These are phyloP conservation scores for Palaemon carinicauda DNA, from an alignment of 1,140 invertebrate species.

Conservation along the genomic window DNA sequence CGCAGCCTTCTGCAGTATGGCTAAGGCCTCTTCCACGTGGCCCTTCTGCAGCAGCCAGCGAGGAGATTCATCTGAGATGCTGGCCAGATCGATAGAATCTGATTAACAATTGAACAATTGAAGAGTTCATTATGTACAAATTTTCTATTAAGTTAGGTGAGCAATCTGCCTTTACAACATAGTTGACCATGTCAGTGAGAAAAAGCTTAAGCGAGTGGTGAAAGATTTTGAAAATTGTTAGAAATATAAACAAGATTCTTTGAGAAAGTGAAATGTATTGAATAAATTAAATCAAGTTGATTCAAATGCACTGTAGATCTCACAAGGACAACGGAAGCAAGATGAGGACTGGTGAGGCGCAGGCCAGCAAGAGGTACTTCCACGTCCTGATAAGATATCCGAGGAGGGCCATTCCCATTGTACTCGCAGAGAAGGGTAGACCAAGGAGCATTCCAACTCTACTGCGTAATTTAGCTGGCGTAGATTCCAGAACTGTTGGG, in stretches of 20 bases:
- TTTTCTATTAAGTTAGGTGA: too few relatives aligned
- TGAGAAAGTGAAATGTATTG: too few relatives aligned
- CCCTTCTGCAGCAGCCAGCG: neutral
- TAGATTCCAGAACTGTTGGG: neutral
- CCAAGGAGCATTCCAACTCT: slow-evolving; percentile 12
- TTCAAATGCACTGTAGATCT: neutral
- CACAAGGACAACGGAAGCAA: neutral
- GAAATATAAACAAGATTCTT: too few relatives aligned
- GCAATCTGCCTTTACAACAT: too few relatives aligned
- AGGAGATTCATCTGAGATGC: neutral
- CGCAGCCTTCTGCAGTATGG: neutral
- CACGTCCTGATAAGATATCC: neutral
- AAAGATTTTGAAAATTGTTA: too few relatives aligned
- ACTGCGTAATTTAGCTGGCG: neutral
- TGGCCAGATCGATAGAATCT: neutral
- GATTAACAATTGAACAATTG: too few relatives aligned
- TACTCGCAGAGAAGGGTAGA: neutral
- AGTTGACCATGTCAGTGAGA: too few relatives aligned
- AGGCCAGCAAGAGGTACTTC: neutral
- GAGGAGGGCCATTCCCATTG: neutral
- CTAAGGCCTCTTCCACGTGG: neutral
- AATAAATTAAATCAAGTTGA: too few relatives aligned
- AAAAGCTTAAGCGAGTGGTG: too few relatives aligned
- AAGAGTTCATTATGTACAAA: too few relatives aligned
- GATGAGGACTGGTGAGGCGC: neutral